Percentiles rank a stretch among this genome's conserved stretches.
phyloP scores from a whole-genome alignment of 2,797 vertebrate species.

The Pseudochaenichthys georgianus region DNA sequence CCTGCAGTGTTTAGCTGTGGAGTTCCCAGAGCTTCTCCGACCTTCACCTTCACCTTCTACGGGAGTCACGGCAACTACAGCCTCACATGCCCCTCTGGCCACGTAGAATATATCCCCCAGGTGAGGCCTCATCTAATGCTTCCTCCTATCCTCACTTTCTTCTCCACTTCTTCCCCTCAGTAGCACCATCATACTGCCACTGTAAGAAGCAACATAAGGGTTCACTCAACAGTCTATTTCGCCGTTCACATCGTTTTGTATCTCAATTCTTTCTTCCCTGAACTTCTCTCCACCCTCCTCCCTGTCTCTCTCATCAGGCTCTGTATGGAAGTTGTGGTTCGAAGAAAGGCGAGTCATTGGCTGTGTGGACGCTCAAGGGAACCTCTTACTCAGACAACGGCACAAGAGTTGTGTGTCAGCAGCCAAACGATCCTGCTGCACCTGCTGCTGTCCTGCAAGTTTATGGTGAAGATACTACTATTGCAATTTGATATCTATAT shows the following conservation, averaged over 20 bases:
- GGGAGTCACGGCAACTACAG: conserved; percentile 50
- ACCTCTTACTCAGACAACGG: conserved; percentile 62
- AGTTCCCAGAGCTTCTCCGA: conserved; percentile 28
- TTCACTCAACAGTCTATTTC: neutral
- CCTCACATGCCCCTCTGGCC: conserved; percentile 63
- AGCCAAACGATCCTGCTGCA: neutral
- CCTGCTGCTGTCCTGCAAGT: conserved; percentile 53
- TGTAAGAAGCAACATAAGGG: neutral
- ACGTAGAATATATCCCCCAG: conserved; percentile 51
- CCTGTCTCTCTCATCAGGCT: conserved; percentile 43
- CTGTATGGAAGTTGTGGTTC: conserved; percentile 61
- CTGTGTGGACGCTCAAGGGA: conserved; percentile 65
- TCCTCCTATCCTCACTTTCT: neutral
- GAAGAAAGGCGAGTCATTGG: conserved; percentile 40
- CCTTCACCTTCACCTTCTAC: conserved; percentile 56
- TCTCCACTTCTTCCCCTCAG: neutral
- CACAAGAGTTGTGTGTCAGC: conserved; percentile 61
- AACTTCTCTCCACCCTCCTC: neutral
- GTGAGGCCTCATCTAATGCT: conserved; percentile 39
- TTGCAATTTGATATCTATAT: neutral
- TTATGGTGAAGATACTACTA: conserved; percentile 57
- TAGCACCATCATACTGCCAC: neutral
- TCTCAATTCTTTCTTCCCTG: neutral
- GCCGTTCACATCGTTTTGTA: neutral
- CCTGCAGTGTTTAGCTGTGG: conserved; percentile 68